phyloP scores from a whole-genome alignment of 2,113 vertebrate genomes.

The Oncorhynchus gorbuscha region DNA sequence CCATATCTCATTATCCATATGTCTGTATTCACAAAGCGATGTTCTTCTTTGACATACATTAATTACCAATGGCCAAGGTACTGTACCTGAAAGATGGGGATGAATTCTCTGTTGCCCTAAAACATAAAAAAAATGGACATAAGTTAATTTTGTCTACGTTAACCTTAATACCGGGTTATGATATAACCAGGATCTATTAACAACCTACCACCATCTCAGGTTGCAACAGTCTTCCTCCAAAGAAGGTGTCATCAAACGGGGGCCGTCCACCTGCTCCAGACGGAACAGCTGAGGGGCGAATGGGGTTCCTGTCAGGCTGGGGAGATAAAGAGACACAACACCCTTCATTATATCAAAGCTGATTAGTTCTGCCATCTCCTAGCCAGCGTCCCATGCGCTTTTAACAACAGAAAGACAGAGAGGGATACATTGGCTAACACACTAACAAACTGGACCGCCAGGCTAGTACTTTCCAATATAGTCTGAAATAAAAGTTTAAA shows the following conservation, averaged over 20 bases:
- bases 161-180: not conserved
- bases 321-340: not conserved
- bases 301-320: slow-evolving; percentile 8
- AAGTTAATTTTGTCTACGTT: not conserved
- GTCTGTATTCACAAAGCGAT: not conserved
- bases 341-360: too few relatives aligned
- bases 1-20: not conserved
- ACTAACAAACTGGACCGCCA: not conserved
- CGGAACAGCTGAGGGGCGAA: not conserved
- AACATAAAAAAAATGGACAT: slow-evolving; percentile 23
- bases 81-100: slow-evolving; percentile 49
- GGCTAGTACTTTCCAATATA: not conserved
- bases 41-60: not conserved
- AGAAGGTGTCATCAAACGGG: not conserved
- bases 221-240: slow-evolving; percentile 19
- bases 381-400: too few relatives aligned
- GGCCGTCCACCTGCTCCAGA: not conserved
- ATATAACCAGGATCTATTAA: not conserved
- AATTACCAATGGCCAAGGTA: not conserved
- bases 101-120: slow-evolving; percentile 39
- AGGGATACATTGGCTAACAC: not conserved
- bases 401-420: not conserved
- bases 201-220: slow-evolving; percentile 29
- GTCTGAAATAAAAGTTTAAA: not conserved
- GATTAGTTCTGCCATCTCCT: too few relatives aligned